Conservation (phyloP, 2,888 invertebrate species). For the Papilio elwesi region DNA sequence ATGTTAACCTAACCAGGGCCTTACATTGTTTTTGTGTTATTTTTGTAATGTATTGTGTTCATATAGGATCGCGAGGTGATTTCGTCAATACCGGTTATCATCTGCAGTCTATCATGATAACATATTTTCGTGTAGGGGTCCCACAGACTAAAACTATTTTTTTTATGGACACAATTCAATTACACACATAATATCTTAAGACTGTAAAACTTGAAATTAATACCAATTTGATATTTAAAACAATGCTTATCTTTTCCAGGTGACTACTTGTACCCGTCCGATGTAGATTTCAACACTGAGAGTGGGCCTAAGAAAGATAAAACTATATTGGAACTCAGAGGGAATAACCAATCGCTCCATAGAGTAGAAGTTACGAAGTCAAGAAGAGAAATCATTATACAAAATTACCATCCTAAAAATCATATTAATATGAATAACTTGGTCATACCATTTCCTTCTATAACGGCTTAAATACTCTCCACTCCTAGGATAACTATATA, state of each 20-base stretch:
- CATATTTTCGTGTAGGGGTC: too few relatives aligned
- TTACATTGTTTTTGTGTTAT: too few relatives aligned
- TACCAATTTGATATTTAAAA: neutral
- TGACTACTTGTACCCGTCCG: constrained; percentile 74
- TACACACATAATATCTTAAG: neutral
- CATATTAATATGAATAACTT: constrained; percentile 74
- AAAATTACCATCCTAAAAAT: constrained; percentile 65
- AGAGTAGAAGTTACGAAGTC: constrained; percentile 58
- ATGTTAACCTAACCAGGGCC: too few relatives aligned
- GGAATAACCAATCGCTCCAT: constrained; percentile 58
- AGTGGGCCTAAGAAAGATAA: constrained; percentile 56
- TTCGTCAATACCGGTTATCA: too few relatives aligned
- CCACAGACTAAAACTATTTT: too few relatives aligned
- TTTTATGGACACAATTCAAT: too few relatives aligned
- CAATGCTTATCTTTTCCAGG: constrained; percentile 67
- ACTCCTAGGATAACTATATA: constrained; percentile 17
- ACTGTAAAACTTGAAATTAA: too few relatives aligned
- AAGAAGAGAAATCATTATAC: constrained; percentile 53
- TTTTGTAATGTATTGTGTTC: too few relatives aligned
- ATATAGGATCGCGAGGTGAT: too few relatives aligned
- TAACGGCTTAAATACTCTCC: constrained; percentile 44
- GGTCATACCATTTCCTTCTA: constrained; percentile 52
- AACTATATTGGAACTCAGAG: constrained; percentile 66
- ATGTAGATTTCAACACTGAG: constrained; percentile 65
- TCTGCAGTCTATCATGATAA: too few relatives aligned